Base-by-base conservation (phyloP, 2,888 invertebrate genomes). In the Frankliniella intonsa region DNA sequence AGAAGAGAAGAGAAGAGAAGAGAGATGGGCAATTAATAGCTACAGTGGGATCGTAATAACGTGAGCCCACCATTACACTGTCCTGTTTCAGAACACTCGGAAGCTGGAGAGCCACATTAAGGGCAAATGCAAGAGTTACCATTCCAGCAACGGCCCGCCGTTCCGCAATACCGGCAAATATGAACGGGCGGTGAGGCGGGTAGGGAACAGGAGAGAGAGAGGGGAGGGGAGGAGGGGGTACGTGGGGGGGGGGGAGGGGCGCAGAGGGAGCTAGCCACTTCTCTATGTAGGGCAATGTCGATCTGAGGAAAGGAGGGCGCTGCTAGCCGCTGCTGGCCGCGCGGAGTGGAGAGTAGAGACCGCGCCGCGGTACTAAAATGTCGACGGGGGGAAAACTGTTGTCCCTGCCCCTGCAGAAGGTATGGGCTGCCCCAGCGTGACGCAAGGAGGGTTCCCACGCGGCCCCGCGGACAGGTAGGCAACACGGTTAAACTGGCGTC, bases 261-360 rank as follows among this genome's bases (percentile, higher is more conserved):
- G 55, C 11, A 19, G 55, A 55, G 55, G 55, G 55, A 19, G 55
- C 55, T 19, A 19, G 22, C 69, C 69, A 22, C 25, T 76, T 22
- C 69, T 25, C 69, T 76, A 76, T 76, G 69, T 76, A 76, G 69
- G 69, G 69, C 69, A 76, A 76, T 76, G 69, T 76, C 69, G 69
- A 76, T 76, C 69, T 76, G 22, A 22, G 69, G 25, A 76, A 76
- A 76, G 69, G 69, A 76, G 69, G 69, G 69, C 69, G 69, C 22
- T 25, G 69, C 9, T 12, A 76, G 25, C 10, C n/a, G n/a, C n/a
- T n/a, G n/a, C n/a, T n/a, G n/a, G n/a, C n/a, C 38, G 38, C 38
- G 38, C 38, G 3, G 38, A 38, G 38, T 2, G 69, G 62, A 62
- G 38, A 62, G 62, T 62, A 7, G 62, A n/a, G 62, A 62, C 7